Evolutionary conservation across 2,113 vertebrate species (phyloP), one percentile per base, ranked within the genome.

Genomic region (Lynx canadensis): DNA sequence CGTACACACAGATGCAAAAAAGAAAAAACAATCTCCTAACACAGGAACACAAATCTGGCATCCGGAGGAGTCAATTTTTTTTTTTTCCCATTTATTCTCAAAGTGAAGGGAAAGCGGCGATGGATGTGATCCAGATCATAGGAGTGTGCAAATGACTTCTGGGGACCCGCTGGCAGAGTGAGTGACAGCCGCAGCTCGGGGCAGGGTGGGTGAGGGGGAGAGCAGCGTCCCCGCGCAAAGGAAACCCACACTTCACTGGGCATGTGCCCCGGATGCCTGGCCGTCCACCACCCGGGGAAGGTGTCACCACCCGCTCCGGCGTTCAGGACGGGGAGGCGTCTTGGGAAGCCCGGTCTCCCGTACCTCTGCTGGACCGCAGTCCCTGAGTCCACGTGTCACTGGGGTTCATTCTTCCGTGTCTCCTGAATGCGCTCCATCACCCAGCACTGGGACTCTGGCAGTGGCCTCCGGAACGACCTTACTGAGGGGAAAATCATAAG

Each of bases 21-120:
- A 98, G 94, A 98, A 98, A 98, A 68, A 95, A 98, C 97, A 98
- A 98, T 98, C 97, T 98, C 97, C 90, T 98, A 95, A 97, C 97
- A 79, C 76, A 98, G 98, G 98, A 99, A 97, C 98, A 98, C 98
- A 98, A 99, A 98, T 99, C 98, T 97, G 97, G 96, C 97, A 99
- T 97, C 97, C 97, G 95, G 97, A 95, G 98, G 98, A 98, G 97
- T 80, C 85, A 89, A 92, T 94, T 98, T 96, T 98, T 94, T 97
- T 97, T 94, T 95, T 98, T 96, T 98, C 94, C 97, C 97, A 96
- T 97, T 94, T 98, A 97, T 96, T 94, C 98, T 98, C 97, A 96
- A 97, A 98, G 97, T 93, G 97, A 97, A 97, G 95, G 96, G 81
- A 98, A 98, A 97, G 98, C 97, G 92, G 98, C 95, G 91, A 96